These are phyloP conservation scores for Steinernema feltiae DNA, from an alignment of 1,140 invertebrate species.

Conservation along the genomic window DNA sequence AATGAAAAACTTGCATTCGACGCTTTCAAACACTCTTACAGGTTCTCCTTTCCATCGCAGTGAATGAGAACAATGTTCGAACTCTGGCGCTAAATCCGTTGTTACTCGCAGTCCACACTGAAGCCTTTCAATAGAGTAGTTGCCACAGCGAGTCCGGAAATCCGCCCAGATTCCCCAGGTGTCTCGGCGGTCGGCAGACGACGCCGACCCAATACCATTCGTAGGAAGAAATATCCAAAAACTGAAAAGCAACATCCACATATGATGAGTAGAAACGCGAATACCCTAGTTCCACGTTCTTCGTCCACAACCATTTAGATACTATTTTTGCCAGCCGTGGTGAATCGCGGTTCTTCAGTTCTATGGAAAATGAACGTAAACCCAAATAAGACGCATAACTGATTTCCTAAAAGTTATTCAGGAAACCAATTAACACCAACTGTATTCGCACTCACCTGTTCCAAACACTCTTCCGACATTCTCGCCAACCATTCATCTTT, in stretches of 20 bases:
- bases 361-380: slow-evolving; percentile 37
- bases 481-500: slow-evolving; percentile 31
- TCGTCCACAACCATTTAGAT: slow-evolving; percentile 37
- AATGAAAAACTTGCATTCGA: neutral
- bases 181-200: slow-evolving; percentile 25
- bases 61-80: slow-evolving; percentile 17
- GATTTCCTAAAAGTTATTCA: slow-evolving; percentile 42
- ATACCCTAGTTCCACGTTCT: slow-evolving; percentile 2
- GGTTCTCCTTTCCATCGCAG: slow-evolving; percentile 48
- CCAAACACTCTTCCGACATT: slow-evolving; percentile 34
- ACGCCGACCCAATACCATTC: neutral
- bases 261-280: neutral
- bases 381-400: slow-evolving; percentile 44
- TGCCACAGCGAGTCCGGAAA: slow-evolving; percentile 25
- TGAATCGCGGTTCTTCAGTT: slow-evolving; percentile 28
- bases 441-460: slow-evolving; percentile 27
- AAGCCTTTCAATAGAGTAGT: slow-evolving; percentile 22
- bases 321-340: slow-evolving; percentile 41
- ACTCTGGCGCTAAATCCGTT: slow-evolving; percentile 42
- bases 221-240: slow-evolving; percentile 49
- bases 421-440: neutral
- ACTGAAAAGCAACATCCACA: slow-evolving; percentile 31
- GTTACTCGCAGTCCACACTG: slow-evolving; percentile 33
- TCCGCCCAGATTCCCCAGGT: slow-evolving; percentile 46
- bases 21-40: slow-evolving; percentile 18